Conservation (phyloP, 2,888 invertebrate genomes). For the Scaptomyza reducta region DNA sequence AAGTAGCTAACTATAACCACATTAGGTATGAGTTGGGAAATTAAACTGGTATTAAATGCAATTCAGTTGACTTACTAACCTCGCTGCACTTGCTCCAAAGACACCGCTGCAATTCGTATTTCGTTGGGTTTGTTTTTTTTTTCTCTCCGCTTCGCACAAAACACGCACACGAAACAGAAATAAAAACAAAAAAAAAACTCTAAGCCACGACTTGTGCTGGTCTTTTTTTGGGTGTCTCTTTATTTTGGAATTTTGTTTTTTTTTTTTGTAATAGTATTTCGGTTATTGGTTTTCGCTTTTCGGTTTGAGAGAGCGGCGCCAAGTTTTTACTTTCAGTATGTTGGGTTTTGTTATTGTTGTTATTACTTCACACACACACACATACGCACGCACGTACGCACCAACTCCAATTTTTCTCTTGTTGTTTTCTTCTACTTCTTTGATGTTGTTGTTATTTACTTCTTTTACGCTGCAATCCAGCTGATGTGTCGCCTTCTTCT, state of each 20-base stretch:
- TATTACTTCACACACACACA: slow-evolving; percentile 16
- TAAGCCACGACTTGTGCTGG: slow-evolving; percentile 25
- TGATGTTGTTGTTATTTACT: slow-evolving; percentile 9
- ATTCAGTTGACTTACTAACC: slow-evolving; percentile 36
- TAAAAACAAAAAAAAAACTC: slow-evolving; percentile 22
- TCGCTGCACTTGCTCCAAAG: slow-evolving; percentile 33
- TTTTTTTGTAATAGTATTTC: slow-evolving; percentile 31
- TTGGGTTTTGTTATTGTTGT: slow-evolving; percentile 27
- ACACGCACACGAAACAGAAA: slow-evolving; percentile 21
- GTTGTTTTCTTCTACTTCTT: slow-evolving; percentile 23
- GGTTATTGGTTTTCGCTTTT: slow-evolving; percentile 46
- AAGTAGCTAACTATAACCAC: background rate
- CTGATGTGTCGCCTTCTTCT: slow-evolving; percentile 4
- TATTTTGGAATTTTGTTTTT: background rate
- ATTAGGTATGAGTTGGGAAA: slow-evolving; percentile 9
- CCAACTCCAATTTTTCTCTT: slow-evolving; percentile 1
- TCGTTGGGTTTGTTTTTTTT: slow-evolving; percentile 1
- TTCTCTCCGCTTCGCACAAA: slow-evolving; percentile 18
- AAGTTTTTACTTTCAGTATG: slow-evolving; percentile 48
- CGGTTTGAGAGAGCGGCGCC: slow-evolving; percentile 17
- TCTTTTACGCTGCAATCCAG: slow-evolving; percentile 12
- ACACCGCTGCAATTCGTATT: slow-evolving; percentile 3
- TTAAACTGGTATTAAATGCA: slow-evolving; percentile 23
- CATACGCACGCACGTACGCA: slow-evolving; percentile 1
- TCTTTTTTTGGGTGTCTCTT: slow-evolving; percentile 14